phyloP scores from a whole-genome alignment of 2,797 vertebrate genomes.

The Sphenodon punctatus region DNA sequence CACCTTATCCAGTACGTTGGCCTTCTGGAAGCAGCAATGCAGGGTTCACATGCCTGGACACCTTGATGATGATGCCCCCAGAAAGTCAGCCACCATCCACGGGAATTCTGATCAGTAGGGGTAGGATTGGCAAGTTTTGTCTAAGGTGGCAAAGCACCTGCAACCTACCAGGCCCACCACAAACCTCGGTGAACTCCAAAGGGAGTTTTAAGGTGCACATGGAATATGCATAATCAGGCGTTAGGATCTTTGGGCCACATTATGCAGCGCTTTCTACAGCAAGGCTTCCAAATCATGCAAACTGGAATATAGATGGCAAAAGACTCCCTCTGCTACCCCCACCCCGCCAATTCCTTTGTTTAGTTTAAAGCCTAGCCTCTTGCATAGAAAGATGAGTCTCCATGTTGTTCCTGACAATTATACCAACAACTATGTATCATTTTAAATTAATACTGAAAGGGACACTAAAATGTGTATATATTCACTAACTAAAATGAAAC shows the following conservation, averaged over 20 bases:
- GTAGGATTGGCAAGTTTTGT: no score
- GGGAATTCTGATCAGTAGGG: no score
- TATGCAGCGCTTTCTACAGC: accelerated
- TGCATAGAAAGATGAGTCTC: background rate
- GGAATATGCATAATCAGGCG: background rate
- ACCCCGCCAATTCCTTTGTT: background rate
- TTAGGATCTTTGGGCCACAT: background rate
- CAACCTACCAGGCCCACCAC: no score
- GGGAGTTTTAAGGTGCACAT: background rate
- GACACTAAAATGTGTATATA: background rate
- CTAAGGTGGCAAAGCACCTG: no score
- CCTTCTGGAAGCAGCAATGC: background rate
- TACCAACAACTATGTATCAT: accelerated
- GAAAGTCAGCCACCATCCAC: no score
- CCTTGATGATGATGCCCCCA: no score
- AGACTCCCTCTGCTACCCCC: background rate
- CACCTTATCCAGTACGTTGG: background rate
- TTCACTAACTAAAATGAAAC: background rate
- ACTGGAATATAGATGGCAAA: background rate
- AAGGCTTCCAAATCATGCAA: background rate
- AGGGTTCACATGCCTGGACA: background rate
- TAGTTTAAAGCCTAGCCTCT: background rate
- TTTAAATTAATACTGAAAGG: background rate
- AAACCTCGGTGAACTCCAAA: background rate
- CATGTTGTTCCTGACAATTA: background rate